phyloP scores from a whole-genome alignment of 2,113 vertebrate genomes.

The Notechis scutatus region DNA sequence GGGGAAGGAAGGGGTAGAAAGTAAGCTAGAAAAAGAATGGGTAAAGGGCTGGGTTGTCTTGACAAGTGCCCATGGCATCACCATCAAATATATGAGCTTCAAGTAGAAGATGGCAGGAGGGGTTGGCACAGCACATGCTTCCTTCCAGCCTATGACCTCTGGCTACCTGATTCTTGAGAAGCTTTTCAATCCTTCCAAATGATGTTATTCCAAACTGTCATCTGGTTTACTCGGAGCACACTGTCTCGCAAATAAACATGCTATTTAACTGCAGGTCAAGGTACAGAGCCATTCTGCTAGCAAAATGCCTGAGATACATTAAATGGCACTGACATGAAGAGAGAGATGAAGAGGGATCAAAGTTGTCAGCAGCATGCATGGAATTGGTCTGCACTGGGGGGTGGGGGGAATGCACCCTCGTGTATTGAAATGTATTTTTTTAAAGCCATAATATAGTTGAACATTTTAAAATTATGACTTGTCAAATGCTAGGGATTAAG shows the following conservation, averaged over 20 bases:
- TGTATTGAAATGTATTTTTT: slow-evolving; percentile 47
- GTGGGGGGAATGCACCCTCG: background rate
- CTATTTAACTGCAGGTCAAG: slow-evolving; percentile 65
- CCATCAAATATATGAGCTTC: slow-evolving; percentile 59
- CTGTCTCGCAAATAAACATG: slow-evolving; percentile 58
- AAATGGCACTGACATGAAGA: slow-evolving; percentile 51
- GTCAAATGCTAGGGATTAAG: slow-evolving; percentile 37
- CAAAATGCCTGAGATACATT: slow-evolving; percentile 53
- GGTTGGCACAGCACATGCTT: slow-evolving; percentile 67
- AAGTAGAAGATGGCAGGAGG: slow-evolving; percentile 61
- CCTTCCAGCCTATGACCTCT: slow-evolving; percentile 66
- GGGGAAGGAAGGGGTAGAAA: background rate
- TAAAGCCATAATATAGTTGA: slow-evolving; percentile 43
- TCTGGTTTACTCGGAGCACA: slow-evolving; percentile 58
- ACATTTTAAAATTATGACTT: slow-evolving; percentile 46
- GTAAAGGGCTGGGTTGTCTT: slow-evolving; percentile 33
- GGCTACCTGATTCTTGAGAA: slow-evolving; percentile 68
- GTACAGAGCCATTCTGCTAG: slow-evolving; percentile 48
- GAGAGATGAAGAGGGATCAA: slow-evolving; percentile 55
- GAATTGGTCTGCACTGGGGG: background rate
- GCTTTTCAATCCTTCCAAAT: slow-evolving; percentile 63
- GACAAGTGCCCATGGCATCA: slow-evolving; percentile 69
- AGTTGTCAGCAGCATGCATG: slow-evolving; percentile 43
- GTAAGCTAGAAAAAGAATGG: slow-evolving; percentile 28
- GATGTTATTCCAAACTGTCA: slow-evolving; percentile 58